Base-by-base conservation (phyloP, 2,113 vertebrate species). In the Nyctereutes procyonoides region DNA sequence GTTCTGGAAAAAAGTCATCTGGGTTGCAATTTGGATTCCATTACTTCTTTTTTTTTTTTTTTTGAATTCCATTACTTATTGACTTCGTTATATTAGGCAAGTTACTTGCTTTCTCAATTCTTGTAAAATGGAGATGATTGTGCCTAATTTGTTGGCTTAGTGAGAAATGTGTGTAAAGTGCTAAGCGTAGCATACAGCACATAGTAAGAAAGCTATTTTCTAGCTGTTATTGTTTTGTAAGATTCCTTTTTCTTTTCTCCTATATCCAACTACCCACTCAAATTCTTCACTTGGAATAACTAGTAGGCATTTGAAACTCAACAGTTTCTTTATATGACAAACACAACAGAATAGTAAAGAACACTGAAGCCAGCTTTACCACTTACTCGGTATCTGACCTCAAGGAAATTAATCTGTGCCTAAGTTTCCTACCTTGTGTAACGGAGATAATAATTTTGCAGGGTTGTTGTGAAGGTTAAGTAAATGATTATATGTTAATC, bases 21-120 rank as follows among this genome's bases (percentile, higher is more conserved):
- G 53, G 35, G n/a, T 94, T 94, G 53, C 77, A 81, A 89, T 97
- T 88, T 65, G 94, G 53, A 94, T 80, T 90, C 53, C 35, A 87
- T 67, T 69, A 92, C 65, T 97, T 91, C n/a, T n/a, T n/a, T n/a
- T n/a, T n/a, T n/a, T n/a, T n/a, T n/a, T n/a, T n/a, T n/a, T n/a
- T 97, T 88, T 65, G 94, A 48, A 94, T 80, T 90, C 53, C 35
- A 87, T 67, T 69, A 92, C 65, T 97, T 91, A 95, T 32, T 93
- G 71, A 90, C 48, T 95, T 38, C 55, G 73, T 86, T 43, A 91
- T 32, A 89, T 24, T 58, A 55, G 38, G 11, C 51, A 87, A 67
- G 24, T 69, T 84, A 69, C 17, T 86, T 96, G 53, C 58, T 88
- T 94, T 90, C 76, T 88, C 82, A 92, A 53, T 90, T 19, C 77